Base-by-base conservation (phyloP, 1,140 invertebrate species). In the Leptinotarsa lineolata region DNA sequence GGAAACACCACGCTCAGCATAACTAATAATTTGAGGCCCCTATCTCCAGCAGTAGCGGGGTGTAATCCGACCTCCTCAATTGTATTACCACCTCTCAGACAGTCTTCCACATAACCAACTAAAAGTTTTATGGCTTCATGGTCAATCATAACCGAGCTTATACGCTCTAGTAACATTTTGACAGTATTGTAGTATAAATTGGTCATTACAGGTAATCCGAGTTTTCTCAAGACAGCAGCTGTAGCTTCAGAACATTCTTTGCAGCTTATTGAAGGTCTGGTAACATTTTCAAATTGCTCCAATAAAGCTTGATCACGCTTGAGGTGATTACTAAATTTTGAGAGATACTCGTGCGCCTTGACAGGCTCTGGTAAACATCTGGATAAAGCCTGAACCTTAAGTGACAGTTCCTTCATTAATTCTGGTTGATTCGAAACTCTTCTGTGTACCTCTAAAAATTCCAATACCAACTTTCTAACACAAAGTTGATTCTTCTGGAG, bases 81-180 rank as follows among this genome's bases (percentile, higher is more conserved):
- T 2, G 90, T 86, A 76, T 91, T 90, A 13, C 90, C 90, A 24
- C 88, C 88, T 76, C 89, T 88, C 11, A 94, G 85, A 79, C 92
- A 92, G 71, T 92, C 91, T 80, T 91, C 89, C 16, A 91, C 89
- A 79, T 91, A 92, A 58, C 88, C 86, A 48, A 93, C 89, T n/a
- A 92, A 85, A 71, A 91, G 86, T 68, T 91, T 89, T 71, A 96
- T 88, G 0, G 95, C 94, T 74, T 93, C 90, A 77, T 92, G 91
- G 83, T 99, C 97, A 18, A 99, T 93, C 92, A 98, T 95, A 3
- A 99, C 95, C 0, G 95, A 97, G 54, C 95, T 97, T 15, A 97
- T 93, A 76, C 97, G 87, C 85, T 99, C 96, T 39, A 99, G 86
- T 15, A 99, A 84, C 90, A 96, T 95, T 87, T 98, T 79, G 2